Evolutionary conservation across 2,113 vertebrate species (phyloP).

Genomic region (Callithrix jacchus): DNA sequence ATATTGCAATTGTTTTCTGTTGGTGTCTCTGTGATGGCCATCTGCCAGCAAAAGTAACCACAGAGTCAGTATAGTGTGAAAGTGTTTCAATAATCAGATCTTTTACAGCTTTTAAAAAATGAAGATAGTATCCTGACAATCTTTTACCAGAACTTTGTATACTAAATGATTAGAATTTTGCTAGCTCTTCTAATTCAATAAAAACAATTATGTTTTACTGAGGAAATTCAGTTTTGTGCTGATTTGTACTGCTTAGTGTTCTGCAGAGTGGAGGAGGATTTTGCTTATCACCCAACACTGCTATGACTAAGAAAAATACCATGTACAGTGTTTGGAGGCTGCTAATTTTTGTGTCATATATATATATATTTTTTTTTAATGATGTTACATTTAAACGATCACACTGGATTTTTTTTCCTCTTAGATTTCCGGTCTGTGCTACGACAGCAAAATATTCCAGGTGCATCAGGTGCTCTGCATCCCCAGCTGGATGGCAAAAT

Average conservation of each 20-base stretch:
- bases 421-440: constrained; percentile 92
- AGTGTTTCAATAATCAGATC: constrained; percentile 34
- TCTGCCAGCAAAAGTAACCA: constrained; percentile 31
- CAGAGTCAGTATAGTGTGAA: neutral
- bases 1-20: neutral
- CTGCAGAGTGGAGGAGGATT: neutral
- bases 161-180: neutral
- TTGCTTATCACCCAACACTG: neutral
- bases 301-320: neutral
- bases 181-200: neutral
- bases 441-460: constrained; percentile 86
- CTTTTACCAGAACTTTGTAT: neutral
- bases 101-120: neutral
- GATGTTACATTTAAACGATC: neutral
- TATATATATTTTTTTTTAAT: neutral
- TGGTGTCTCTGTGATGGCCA: neutral
- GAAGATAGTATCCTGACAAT: neutral
- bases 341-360: neutral
- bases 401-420: constrained; percentile 52
- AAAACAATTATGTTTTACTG: neutral
- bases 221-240: neutral
- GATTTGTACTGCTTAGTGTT: neutral
- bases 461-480: constrained; percentile 89
- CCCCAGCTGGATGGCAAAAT: constrained; percentile 88
- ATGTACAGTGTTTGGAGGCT: neutral